These are phyloP conservation scores for Dicaeum eximium DNA, from an alignment of 2,113 vertebrate genomes.

Conservation along the genomic window DNA sequence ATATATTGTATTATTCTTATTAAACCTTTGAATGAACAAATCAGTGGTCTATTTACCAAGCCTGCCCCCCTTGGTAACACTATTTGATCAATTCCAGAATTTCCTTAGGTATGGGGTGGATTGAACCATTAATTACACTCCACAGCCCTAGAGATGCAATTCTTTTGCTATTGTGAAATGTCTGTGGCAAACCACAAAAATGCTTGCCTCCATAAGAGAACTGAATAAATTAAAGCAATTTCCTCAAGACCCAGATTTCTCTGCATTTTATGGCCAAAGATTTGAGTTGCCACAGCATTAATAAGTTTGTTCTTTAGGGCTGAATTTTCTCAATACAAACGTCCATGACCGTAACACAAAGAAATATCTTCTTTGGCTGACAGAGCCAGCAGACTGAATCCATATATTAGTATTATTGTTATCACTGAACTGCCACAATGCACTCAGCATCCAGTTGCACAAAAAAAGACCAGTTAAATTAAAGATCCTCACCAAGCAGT, in stretches of 20 bases:
- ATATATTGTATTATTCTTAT: no score
- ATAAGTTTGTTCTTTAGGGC: slow-evolving; percentile 41
- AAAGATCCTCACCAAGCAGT: slow-evolving; percentile 13
- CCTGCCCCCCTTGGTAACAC: slow-evolving; percentile 3
- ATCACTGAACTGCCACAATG: slow-evolving; percentile 3
- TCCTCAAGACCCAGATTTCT: neutral
- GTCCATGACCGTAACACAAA: slow-evolving; percentile 7
- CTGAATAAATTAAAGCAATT: slow-evolving; percentile 60
- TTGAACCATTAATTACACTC: slow-evolving; percentile 56
- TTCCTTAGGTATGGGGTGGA: slow-evolving; percentile 38
- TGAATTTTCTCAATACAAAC: slow-evolving; percentile 45
- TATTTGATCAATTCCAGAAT: slow-evolving; percentile 45
- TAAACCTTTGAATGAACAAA: slow-evolving; percentile 41
- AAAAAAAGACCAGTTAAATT: slow-evolving; percentile 44
- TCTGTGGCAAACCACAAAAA: slow-evolving; percentile 20
- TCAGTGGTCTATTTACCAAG: slow-evolving; percentile 35
- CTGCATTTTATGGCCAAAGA: slow-evolving; percentile 30
- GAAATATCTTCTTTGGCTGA: slow-evolving; percentile 21
- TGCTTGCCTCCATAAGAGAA: neutral
- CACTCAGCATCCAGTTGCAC: neutral
- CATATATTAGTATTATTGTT: slow-evolving; percentile 20
- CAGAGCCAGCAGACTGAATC: slow-evolving; percentile 18
- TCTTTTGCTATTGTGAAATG: slow-evolving; percentile 44
- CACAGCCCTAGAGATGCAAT: slow-evolving; percentile 47
- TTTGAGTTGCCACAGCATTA: slow-evolving; percentile 7